Evolutionary conservation across 1,140 invertebrate genomes (phyloP).

Genomic region (Manduca sexta): DNA sequence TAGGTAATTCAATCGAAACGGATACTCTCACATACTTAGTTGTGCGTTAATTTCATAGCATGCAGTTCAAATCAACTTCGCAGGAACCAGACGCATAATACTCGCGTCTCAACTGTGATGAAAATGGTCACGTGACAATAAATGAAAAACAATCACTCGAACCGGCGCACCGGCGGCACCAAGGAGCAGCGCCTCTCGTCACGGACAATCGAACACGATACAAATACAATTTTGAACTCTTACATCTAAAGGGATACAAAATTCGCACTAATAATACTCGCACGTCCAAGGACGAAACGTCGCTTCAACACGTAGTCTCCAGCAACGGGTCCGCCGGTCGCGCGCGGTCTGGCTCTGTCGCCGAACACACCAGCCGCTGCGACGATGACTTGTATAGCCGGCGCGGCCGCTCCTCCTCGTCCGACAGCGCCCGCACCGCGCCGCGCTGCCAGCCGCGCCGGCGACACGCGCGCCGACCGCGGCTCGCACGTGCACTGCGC

Average conservation of each 20-base stretch:
- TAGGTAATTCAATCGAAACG: slow-evolving; percentile 3
- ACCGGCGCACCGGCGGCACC: slow-evolving; percentile 15
- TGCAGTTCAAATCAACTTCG: slow-evolving; percentile 7
- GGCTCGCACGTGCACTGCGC: slow-evolving; percentile 42
- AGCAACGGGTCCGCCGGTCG: slow-evolving; percentile 41
- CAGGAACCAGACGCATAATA: slow-evolving; percentile 6
- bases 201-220: slow-evolving; percentile 44
- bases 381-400: slow-evolving; percentile 44
- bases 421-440: slow-evolving; percentile 36
- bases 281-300: slow-evolving; percentile 36
- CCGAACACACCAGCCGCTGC: slow-evolving; percentile 30
- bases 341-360: slow-evolving; percentile 25
- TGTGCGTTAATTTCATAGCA: slow-evolving; percentile 14
- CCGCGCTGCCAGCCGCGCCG: slow-evolving; percentile 26
- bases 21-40: slow-evolving; percentile 2
- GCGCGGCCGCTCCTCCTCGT: slow-evolving; percentile 43
- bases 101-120: neutral
- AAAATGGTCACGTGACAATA: neutral
- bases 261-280: slow-evolving; percentile 66
- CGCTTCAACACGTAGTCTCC: slow-evolving; percentile 52
- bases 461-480: slow-evolving; percentile 30
- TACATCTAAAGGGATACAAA: slow-evolving; percentile 61
- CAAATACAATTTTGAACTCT: slow-evolving; percentile 66
- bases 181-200: slow-evolving; percentile 10
- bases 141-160: slow-evolving; percentile 1